Base-by-base conservation (phyloP, 2,888 invertebrate genomes). In the Nomada hirtipes region DNA sequence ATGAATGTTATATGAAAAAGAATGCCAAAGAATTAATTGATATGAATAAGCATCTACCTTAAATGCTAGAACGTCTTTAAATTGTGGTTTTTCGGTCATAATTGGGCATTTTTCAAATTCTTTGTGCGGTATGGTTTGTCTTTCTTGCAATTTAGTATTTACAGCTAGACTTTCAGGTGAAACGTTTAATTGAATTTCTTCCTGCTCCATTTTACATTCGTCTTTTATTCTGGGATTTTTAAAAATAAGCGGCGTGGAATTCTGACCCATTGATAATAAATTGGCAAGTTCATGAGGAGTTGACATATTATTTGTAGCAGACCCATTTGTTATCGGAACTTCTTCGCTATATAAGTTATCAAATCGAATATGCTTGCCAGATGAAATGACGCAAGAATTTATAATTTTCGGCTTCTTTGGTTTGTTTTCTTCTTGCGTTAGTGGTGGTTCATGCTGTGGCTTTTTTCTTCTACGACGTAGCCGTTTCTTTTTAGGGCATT, bases 281-380 rank as follows among this genome's bases (percentile, higher is more conserved):
- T 82, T 72, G 15, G 87, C 64, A 20, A 92, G 85, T 80, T 79
- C 70, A 23, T 80, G 83, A 9, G 82, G 47, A 36, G 71, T 60
- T 15, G 73, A 53, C 7, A 13, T 1, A 18, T 83, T 50, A 10
- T 63, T 67, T 13, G 29, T 15, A 29, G 4, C 15, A 47, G 67
- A 53, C 26, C 64, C 64, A 64, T 80, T 82, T 23, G 15, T 26
- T 0, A 50, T 71, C 26, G 36, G 13, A 7, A 59, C 67, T 18
- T 86, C 83, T 18, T 89, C 82, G 3, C 81, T 64, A 13, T 90
- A 36, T 42, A 60, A 79, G 61, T 67, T 76, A 75, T 89, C 82
- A 64, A 92, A 92, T 26, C 92, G 79, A 72, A 92, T 92, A 69
- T 92, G 92, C 72, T 91, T 92, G n/a, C 86, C 87, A 52, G 86